Base-by-base conservation (phyloP, 2,113 vertebrate species). In the Oncorhynchus nerka region DNA sequence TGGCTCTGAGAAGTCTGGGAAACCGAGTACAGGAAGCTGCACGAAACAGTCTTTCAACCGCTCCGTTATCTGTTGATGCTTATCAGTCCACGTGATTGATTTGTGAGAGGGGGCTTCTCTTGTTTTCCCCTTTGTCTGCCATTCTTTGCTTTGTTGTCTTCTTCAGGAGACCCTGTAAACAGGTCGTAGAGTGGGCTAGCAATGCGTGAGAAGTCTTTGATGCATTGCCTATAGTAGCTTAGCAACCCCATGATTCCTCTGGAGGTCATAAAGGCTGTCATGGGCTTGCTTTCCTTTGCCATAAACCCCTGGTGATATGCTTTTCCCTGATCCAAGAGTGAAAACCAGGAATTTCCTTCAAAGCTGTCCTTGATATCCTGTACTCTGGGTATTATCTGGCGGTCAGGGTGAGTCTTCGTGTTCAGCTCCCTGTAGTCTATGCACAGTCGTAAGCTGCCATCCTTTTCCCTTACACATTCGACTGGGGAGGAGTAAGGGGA, bases 181-280 rank as follows among this genome's bases (percentile, higher is more conserved):
- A 70, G 65, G 12, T 48, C 24, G 48, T 74, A 70, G 3, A 79
- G 22, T 0, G 72, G 51, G 16, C 71, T 30, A 11, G 65, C 34
- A 22, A 74, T 74, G 26, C 51, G 26, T 9, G 72, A 79, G 19
- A 78, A 73, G 26, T 78, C 39, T n/a, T 73, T 73, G 11, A 74
- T 22, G 32, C 68, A 73, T 3, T 61, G 49, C 4, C 72, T 19
- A 7, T 74, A 79, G 24, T 79, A 79, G 7, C 77, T 64, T 4
- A 73, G 62, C 32, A 78, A 26, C n/a, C 76, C 76, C 34, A 68
- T 51, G 13, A 78, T 73, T 39, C 48, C 22, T 55, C 70, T 20
- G 65, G 76, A 71, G 5, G 76, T 78, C 71, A 79, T 49, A 34
- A 73, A 79, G 12, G 61, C 77, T 22, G 34, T 0, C 6, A 34